phyloP scores from a whole-genome alignment of 2,797 vertebrate species.

The Parambassis ranga region DNA sequence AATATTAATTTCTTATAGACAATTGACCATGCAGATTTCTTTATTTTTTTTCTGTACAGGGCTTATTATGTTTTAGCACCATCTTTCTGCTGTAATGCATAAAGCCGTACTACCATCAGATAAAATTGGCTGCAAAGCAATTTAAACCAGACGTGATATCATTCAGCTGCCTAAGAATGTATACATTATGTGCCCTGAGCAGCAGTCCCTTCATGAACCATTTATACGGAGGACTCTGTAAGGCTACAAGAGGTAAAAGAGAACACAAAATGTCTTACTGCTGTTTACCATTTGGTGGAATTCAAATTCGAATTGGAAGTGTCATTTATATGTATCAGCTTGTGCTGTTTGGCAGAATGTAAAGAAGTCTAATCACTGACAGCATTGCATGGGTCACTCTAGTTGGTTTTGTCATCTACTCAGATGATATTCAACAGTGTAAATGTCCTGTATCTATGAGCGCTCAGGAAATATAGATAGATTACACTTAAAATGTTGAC shows the following conservation, averaged over 20 bases:
- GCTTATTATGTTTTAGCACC: conserved; percentile 73
- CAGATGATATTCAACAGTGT: conserved; percentile 30
- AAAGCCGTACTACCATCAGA: conserved; percentile 81
- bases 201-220: conserved; percentile 33
- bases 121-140: conserved; percentile 79
- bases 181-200: conserved; percentile 47
- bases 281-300: conserved; percentile 40
- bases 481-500: too few species aligned
- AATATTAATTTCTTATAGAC: conserved; percentile 23
- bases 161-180: conserved; percentile 50
- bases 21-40: conserved; percentile 13
- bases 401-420: conserved; percentile 21
- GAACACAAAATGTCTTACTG: conserved; percentile 17
- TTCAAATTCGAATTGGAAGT: conserved; percentile 26
- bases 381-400: conserved; percentile 12
- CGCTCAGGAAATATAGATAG: conserved; percentile 58
- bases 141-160: conserved; percentile 65
- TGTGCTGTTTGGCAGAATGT: conserved; percentile 7
- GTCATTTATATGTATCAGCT: conserved; percentile 25
- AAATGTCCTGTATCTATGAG: conserved; percentile 49
- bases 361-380: conserved; percentile 2
- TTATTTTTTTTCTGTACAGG: conserved; percentile 10
- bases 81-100: conserved; percentile 77
- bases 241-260: conserved; percentile 25
- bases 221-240: conserved; percentile 26